Conservation (phyloP, 2,888 invertebrate genomes). For the Lacanobia oleracea region DNA sequence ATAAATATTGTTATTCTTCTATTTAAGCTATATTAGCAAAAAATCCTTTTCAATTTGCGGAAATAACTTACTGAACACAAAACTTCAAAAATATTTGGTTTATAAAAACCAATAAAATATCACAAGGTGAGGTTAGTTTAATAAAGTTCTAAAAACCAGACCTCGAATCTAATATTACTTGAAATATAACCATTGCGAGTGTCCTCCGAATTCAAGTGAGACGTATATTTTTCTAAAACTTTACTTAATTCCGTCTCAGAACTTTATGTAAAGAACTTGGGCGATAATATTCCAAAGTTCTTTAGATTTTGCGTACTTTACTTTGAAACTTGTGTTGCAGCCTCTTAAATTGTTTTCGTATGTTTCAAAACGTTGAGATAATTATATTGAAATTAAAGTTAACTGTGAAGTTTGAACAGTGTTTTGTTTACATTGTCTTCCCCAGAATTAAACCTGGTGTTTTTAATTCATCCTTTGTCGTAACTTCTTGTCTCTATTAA, state of each 20-base stretch:
- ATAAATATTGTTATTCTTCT: no score
- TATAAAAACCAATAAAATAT: no score
- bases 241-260: slow-evolving; percentile 74
- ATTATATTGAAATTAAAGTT: slow-evolving; percentile 64
- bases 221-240: slow-evolving; percentile 73
- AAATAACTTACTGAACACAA: background rate
- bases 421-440: slow-evolving; percentile 51
- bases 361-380: slow-evolving; percentile 61
- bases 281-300: slow-evolving; percentile 78
- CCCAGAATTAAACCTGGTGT: slow-evolving; percentile 6
- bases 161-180: slow-evolving; percentile 44
- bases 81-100: background rate
- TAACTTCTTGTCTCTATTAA: slow-evolving; percentile 27
- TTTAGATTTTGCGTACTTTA: slow-evolving; percentile 63
- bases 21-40: background rate
- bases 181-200: slow-evolving; percentile 52
- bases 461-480: slow-evolving; percentile 29
- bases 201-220: slow-evolving; percentile 55
- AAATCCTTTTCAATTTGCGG: background rate
- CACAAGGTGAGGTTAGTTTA: slow-evolving; percentile 9
- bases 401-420: slow-evolving; percentile 44
- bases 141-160: slow-evolving; percentile 23
- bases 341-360: slow-evolving; percentile 69
- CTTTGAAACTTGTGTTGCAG: slow-evolving; percentile 72
- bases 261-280: slow-evolving; percentile 73